Percentiles rank a stretch among this genome's conserved stretches.
Conservation (phyloP, 2,113 vertebrate genomes). For the Phrynosoma blainvillii region DNA sequence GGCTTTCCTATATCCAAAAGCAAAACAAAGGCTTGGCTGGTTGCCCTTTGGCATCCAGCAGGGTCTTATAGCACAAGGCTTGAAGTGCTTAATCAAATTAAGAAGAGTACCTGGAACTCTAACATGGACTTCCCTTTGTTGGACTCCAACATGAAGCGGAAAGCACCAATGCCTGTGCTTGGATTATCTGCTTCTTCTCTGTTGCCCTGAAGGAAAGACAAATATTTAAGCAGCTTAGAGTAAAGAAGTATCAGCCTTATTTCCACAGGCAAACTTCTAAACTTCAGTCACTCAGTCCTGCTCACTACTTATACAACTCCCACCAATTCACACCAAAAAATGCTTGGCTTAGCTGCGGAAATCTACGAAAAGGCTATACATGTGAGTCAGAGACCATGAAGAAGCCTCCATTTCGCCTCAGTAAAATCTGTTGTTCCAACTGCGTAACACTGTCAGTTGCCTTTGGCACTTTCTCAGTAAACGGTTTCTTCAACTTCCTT, state of each 20-base stretch:
- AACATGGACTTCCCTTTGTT: conserved; percentile 99
- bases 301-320: too few species aligned
- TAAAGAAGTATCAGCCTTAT: not conserved
- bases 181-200: conserved; percentile 95
- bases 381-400: too few species aligned
- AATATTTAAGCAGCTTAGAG: not conserved
- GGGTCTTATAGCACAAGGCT: not conserved
- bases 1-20: not conserved
- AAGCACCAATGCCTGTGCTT: conserved; percentile 94
- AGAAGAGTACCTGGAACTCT: conserved; percentile 91
- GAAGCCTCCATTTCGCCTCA: too few species aligned
- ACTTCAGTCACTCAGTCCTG: too few species aligned
- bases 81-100: accelerated
- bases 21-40: not conserved
- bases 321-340: too few species aligned
- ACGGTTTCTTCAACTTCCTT: too few species aligned
- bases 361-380: too few species aligned
- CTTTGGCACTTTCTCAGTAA: too few species aligned
- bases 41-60: accelerated
- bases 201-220: conserved; percentile 83
- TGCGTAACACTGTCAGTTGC: too few species aligned
- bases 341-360: too few species aligned
- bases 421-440: too few species aligned
- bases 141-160: conserved; percentile 98
- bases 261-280: not conserved